Conservation (phyloP, 2,888 invertebrate genomes). For the Troides helena region DNA sequence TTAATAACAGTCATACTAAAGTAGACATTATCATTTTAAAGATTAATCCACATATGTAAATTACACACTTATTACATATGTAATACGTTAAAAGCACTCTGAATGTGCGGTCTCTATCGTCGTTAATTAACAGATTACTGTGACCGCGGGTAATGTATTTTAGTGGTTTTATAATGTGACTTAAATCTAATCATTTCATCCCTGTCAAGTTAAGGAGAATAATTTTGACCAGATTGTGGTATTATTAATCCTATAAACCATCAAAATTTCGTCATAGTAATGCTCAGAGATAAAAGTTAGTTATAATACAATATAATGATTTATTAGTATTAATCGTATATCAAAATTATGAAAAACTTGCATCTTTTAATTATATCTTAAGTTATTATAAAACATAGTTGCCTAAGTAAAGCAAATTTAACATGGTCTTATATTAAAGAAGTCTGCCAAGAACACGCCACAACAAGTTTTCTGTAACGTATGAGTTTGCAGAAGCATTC, state of each 20-base stretch:
- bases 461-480: constrained; percentile 4
- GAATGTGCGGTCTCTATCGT: constrained; percentile 19
- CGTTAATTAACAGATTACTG: constrained; percentile 13
- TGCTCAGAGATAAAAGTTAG: not conserved
- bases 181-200: constrained; percentile 4
- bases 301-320: no score
- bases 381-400: not conserved
- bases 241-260: not conserved
- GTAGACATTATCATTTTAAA: not conserved
- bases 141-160: constrained; percentile 21
- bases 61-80: not conserved
- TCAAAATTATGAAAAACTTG: no score
- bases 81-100: constrained; percentile 2
- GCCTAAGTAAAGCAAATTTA: constrained; percentile 3
- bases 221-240: not conserved
- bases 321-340: no score
- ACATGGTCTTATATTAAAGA: not conserved
- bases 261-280: not conserved
- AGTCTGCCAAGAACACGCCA: constrained; percentile 15
- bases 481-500: constrained; percentile 15
- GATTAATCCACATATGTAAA: not conserved
- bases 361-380: not conserved
- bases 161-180: constrained; percentile 12
- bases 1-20: no score
- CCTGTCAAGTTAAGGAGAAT: not conserved